These are phyloP conservation scores for Camponotus fellah DNA, from an alignment of 2,888 invertebrate species.

Conservation along the genomic window DNA sequence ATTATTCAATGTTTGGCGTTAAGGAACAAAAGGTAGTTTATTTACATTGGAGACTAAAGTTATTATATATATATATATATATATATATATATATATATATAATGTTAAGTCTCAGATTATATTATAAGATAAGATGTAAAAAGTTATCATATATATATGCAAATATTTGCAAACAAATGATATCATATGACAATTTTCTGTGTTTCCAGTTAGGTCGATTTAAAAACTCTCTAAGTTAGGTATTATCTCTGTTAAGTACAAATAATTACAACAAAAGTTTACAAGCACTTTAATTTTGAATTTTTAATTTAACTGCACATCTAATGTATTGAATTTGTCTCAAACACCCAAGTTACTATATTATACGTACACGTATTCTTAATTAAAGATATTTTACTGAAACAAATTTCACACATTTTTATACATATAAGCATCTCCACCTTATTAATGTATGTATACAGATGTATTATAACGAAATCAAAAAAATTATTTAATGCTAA, in stretches of 20 bases:
- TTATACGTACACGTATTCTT: background rate
- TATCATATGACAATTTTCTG: background rate
- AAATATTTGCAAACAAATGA: background rate
- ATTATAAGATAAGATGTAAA: conserved; percentile 13
- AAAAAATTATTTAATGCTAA: conserved; percentile 28
- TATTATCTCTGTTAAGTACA: background rate
- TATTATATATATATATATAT: background rate
- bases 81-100: too few relatives aligned
- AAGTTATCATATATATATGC: background rate
- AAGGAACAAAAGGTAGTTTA: conserved; percentile 63
- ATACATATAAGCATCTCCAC: conserved; percentile 12
- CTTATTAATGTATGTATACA: conserved; percentile 3
- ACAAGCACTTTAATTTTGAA: conserved; percentile 7
- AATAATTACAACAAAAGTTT: background rate
- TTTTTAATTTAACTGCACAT: background rate
- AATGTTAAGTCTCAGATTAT: background rate
- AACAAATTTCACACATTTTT: background rate
- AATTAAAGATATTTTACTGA: background rate
- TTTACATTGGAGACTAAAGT: conserved; percentile 55
- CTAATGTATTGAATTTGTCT: background rate
- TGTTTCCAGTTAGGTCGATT: background rate
- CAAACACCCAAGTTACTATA: background rate
- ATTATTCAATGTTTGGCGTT: conserved; percentile 72
- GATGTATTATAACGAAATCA: conserved; percentile 36
- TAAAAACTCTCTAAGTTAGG: background rate